Evolutionary conservation across 2,888 invertebrate genomes (phyloP), one percentile per base, ranked within the genome.

Genomic region (Napeogenes sylphis): DNA sequence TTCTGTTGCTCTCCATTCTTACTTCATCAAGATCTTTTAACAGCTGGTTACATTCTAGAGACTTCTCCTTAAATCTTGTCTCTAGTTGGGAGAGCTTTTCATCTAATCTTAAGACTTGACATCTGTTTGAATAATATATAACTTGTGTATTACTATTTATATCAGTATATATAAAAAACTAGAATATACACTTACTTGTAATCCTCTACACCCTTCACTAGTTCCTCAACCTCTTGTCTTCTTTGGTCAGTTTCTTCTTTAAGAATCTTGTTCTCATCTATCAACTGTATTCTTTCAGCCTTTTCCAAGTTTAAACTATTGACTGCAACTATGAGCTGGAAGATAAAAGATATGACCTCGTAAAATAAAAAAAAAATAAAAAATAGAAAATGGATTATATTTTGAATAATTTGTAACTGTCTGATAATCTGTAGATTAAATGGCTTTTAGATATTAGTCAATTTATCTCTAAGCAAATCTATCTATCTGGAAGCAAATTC

Each of bases 261-360:
- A 46, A 81, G 67, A 6, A 60, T 12, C 57, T 73, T 77, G 57
- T 80, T 81, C 6, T 86, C 85, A 38, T 87, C 86, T 0, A 60
- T 2, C 4, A 77, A 13, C 70, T 79, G 82, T 0, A 57, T 55
- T 68, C 71, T 82, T 4, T 86, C 85, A 0, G 69, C 71, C 66
- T 84, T 86, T 66, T 84, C 86, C 65, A 83, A 79, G 56, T 83
- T 85, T 5, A 80, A 72, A 71, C 70, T 83, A 61, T 80, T 85
- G 0, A 86, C 83, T 45, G 84, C 80, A 55, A 75, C 56, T 3
- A 85, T 78, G 33, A 88, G 75, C 87, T 89, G 72, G 33, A 80
- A 81, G 10, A 30, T 51, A 30, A 30, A 21, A 21, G 21, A 21
- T 10, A 8, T 51, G 2, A 30, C 4, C 5, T 51, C 2, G 10